Conservation (phyloP, 2,113 vertebrate genomes). For the Trichomycterus rosablanca region DNA sequence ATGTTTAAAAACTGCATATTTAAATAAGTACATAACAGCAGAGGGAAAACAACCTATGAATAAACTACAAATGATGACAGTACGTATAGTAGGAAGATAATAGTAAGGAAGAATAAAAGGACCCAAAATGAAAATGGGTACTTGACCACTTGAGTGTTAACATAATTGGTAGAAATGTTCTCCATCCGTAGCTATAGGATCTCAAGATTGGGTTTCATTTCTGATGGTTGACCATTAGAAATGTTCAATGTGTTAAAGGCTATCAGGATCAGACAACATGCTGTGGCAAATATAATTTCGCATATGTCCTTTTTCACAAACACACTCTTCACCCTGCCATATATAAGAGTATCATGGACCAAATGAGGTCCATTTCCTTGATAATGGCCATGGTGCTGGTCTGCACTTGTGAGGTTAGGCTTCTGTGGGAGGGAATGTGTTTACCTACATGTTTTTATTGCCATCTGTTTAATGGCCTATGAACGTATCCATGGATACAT, state of each 20-base stretch:
- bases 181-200: too few species aligned
- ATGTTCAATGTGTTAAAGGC: slow-evolving; percentile 35
- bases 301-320: slow-evolving; percentile 25
- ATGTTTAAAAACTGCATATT: too few species aligned
- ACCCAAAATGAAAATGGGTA: too few species aligned
- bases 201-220: too few species aligned
- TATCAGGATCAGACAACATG: slow-evolving; percentile 33
- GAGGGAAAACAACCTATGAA: too few species aligned
- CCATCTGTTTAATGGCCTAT: slow-evolving; percentile 45
- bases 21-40: too few species aligned
- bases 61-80: too few species aligned
- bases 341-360: slow-evolving; percentile 39
- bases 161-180: too few species aligned
- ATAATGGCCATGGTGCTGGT: slow-evolving; percentile 29
- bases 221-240: slow-evolving; percentile 22
- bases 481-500: slow-evolving; percentile 46
- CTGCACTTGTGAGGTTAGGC: slow-evolving; percentile 34
- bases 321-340: slow-evolving; percentile 26
- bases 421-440: slow-evolving; percentile 35
- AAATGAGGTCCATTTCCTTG: slow-evolving; percentile 44
- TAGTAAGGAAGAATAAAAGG: too few species aligned
- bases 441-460: slow-evolving; percentile 48
- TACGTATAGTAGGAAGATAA: too few species aligned
- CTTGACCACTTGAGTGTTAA: too few species aligned
- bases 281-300: slow-evolving; percentile 39